A percentile compares a stretch with the other conserved stretches of the same genome.
phyloP scores from a whole-genome alignment of 2,888 invertebrate species.

The Apotomis betuletana region DNA sequence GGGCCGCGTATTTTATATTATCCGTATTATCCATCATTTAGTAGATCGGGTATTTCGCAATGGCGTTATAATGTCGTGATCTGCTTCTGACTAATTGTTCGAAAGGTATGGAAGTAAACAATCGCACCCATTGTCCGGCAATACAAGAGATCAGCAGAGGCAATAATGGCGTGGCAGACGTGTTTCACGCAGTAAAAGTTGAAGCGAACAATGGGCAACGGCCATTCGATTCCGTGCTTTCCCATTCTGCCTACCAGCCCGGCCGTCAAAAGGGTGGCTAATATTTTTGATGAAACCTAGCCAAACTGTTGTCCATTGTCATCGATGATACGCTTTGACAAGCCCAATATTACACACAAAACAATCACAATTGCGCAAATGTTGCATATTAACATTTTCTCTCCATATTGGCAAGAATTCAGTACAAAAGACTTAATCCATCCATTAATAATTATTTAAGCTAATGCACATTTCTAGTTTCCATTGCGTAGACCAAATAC shows the following conservation, averaged over 20 bases:
- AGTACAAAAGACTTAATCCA: background rate
- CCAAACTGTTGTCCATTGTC: conserved; percentile 15
- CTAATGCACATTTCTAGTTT: conserved; percentile 21
- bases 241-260: conserved; percentile 49
- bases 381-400: too few relatives aligned
- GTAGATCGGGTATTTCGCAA: conserved; percentile 37
- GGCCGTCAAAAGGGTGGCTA: conserved; percentile 36
- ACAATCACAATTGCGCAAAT: background rate
- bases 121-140: conserved; percentile 68
- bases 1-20: conserved; percentile 27
- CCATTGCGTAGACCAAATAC: conserved; percentile 28
- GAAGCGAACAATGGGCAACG: conserved; percentile 68
- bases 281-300: conserved; percentile 27
- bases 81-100: conserved; percentile 63
- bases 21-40: conserved; percentile 26
- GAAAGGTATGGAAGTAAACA: conserved; percentile 59
- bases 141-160: conserved; percentile 54
- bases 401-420: background rate
- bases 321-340: background rate
- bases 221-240: conserved; percentile 72
- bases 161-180: conserved; percentile 66
- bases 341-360: too few relatives aligned
- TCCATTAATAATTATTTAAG: background rate
- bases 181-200: conserved; percentile 68
- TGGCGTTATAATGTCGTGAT: conserved; percentile 55